These are phyloP conservation scores for Nestor notabilis DNA, from an alignment of 2,113 vertebrate species.

Conservation along the genomic window DNA sequence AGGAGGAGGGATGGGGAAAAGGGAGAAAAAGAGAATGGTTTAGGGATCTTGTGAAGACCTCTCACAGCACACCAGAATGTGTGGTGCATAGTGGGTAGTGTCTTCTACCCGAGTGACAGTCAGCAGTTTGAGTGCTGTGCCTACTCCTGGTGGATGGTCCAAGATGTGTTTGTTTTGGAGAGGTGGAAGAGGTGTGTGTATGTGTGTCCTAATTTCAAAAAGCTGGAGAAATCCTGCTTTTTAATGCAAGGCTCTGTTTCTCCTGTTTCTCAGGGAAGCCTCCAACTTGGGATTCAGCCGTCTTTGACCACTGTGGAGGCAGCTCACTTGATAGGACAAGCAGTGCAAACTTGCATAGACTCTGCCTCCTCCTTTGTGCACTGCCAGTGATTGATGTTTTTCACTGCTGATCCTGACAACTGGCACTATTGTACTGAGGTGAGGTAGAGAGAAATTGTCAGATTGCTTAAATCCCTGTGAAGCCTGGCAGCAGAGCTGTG, in stretches of 20 bases:
- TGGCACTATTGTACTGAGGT: conserved; percentile 40
- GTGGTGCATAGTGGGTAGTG: accelerated
- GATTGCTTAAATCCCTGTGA: conserved; percentile 52
- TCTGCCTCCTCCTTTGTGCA: not conserved
- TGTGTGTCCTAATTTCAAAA: not conserved
- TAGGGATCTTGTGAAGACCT: not conserved
- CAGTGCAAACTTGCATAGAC: not conserved
- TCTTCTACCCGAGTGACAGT: not conserved
- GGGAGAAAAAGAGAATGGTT: not conserved
- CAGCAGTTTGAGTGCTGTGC: not conserved
- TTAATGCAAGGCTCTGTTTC: not conserved
- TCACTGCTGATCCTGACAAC: conserved; percentile 60
- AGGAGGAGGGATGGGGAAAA: not conserved
- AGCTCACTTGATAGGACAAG: not conserved
- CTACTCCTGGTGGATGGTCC: not conserved
- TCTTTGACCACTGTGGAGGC: not conserved
- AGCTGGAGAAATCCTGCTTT: not conserved
- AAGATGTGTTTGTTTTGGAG: not conserved
- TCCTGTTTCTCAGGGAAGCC: not conserved
- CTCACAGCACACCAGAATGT: accelerated
- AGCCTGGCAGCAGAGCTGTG: conserved; percentile 24
- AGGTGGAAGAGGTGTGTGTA: not conserved
- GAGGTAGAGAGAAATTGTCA: conserved; percentile 61
- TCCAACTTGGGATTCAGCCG: not conserved
- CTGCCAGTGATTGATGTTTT: conserved; percentile 50